Evolutionary conservation across 1,140 invertebrate species (phyloP), one percentile per base, ranked within the genome.

Genomic region (Diorhabda sublineata): DNA sequence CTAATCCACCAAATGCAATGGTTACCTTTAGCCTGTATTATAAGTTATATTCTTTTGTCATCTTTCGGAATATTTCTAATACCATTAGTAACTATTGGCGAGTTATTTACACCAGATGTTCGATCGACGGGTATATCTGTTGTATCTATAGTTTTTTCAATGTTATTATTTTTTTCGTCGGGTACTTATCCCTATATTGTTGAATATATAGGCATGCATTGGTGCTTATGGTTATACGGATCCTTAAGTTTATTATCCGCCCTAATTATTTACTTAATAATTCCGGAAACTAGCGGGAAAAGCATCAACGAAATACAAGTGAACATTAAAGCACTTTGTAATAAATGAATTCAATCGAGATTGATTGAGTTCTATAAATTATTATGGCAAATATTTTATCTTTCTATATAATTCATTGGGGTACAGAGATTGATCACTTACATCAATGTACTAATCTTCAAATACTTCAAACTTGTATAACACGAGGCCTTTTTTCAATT

Each of bases 51-150:
- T 41, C 81, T 88, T 41, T 84, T 87, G 0, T 92, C 90, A 76
- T 87, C 88, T 81, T 81, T 87, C 78, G 92, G 91, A 4, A 90
- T 93, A 73, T 93, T 93, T 2, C 92, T 93, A 0, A 82, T 96
- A 7, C 92, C 93, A 0, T 94, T 93, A 92, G 87, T 92, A 2
- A 86, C 96, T 42, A 90, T 94, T 85, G 90, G 89, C 2, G 92
- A 96, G 81, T 87, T 95, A 72, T 92, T 95, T 73, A 88, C 93
- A 2, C 83, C 88, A 0, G 88, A 90, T 72, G 87, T 93, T 2
- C 91, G 92, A 77, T 89, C 91, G 0, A 81, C 87, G 3, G 92
- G 92, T 1, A 89, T 90, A 2, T 88, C 90, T 0, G 83, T 93
- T 5, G 90, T 91, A 0, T 26, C 56, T 9, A 52, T 47, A 41